phyloP scores from a whole-genome alignment of 2,113 vertebrate species.

The Steatornis caripensis region DNA sequence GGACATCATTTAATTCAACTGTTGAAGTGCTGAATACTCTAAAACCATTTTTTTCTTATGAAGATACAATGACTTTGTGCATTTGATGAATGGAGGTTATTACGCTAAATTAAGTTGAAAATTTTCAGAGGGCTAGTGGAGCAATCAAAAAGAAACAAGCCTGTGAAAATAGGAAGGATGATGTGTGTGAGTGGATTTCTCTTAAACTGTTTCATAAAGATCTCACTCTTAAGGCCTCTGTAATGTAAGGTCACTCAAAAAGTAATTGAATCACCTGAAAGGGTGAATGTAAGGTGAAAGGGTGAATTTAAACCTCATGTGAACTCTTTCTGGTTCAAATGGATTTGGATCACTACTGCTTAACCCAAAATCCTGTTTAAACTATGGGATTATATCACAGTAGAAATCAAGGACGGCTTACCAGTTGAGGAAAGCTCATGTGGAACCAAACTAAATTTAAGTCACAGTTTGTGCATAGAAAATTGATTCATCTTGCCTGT shows the following conservation, averaged over 20 bases:
- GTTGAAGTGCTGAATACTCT: neutral
- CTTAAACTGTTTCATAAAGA: neutral
- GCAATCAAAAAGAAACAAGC: neutral
- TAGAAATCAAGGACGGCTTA: neutral
- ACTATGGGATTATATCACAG: neutral
- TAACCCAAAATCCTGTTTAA: neutral
- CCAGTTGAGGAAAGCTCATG: neutral
- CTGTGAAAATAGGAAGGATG: neutral
- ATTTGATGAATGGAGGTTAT: neutral
- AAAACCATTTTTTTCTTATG: neutral
- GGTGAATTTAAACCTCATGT: neutral
- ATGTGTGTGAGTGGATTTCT: neutral
- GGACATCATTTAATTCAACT: neutral
- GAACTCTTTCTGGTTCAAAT: neutral
- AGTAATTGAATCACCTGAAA: neutral
- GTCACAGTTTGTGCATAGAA: neutral
- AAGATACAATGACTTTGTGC: neutral
- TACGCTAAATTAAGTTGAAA: neutral
- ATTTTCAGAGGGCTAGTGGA: neutral
- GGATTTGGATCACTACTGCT: conserved; percentile 5
- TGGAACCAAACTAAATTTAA: neutral
- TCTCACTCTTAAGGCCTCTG: neutral
- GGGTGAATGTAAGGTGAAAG: neutral
- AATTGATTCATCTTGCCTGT: neutral
- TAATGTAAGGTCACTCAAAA: neutral